phyloP scores from a whole-genome alignment of 2,113 vertebrate genomes.

The Rafetus swinhoei region DNA sequence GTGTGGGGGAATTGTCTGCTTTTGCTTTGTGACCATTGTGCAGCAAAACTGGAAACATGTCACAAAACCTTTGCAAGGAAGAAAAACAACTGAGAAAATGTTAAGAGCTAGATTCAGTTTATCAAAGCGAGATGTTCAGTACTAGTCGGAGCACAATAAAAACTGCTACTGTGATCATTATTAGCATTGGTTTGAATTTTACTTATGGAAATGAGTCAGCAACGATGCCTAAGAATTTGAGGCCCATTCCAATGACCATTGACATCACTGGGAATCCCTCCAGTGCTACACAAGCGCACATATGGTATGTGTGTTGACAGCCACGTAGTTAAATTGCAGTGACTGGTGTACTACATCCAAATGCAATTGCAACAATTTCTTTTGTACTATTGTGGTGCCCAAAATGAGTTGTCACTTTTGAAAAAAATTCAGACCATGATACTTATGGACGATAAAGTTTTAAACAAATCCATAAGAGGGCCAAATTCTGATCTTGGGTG shows the following conservation, averaged over 20 bases:
- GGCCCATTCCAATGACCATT: not conserved
- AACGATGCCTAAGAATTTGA: not conserved
- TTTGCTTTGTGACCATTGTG: not conserved
- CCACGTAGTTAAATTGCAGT: not conserved
- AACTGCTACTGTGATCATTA: not conserved
- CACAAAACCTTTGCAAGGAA: not conserved
- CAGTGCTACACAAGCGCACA: not conserved
- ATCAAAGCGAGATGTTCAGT: not conserved
- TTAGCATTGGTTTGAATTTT: not conserved
- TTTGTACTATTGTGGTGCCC: not conserved
- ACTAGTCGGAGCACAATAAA: not conserved
- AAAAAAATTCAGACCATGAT: not conserved
- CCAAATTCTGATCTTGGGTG: not conserved
- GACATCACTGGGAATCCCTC: not conserved
- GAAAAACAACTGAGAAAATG: constrained; percentile 1
- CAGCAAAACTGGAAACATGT: not conserved
- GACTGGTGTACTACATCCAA: not conserved
- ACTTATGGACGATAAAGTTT: not conserved
- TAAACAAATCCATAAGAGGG: not conserved
- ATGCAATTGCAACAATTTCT: not conserved
- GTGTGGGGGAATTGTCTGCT: not conserved
- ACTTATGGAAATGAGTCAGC: fast-evolving
- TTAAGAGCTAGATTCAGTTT: not conserved
- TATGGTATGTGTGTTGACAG: not conserved
- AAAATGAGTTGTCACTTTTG: too few species aligned